Conservation (phyloP, 2,797 vertebrate genomes). For the Crocidura indochinensis region DNA sequence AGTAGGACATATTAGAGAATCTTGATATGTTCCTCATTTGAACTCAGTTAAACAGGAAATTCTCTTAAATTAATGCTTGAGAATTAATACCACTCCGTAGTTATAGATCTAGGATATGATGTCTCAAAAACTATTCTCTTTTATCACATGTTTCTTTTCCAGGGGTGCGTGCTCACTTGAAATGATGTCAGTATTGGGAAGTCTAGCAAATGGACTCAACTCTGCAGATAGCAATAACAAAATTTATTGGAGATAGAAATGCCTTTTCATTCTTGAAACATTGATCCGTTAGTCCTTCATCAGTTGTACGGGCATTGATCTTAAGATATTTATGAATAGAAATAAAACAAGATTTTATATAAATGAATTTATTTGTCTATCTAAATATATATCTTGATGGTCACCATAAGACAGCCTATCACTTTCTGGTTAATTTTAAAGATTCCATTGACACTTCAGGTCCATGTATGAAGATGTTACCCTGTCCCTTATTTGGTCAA, state of each 20-base stretch:
- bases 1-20: background rate
- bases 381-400: background rate
- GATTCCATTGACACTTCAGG: background rate
- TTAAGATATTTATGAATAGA: conserved; percentile 30
- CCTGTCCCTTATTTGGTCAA: background rate
- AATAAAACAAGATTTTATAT: background rate
- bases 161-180: background rate
- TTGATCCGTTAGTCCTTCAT: conserved; percentile 1
- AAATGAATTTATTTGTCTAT: too few relatives aligned
- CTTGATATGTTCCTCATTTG: background rate
- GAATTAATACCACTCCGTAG: background rate
- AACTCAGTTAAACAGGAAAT: background rate
- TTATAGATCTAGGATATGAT: background rate
- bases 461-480: background rate
- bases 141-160: background rate
- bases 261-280: background rate
- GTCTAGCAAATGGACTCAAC: background rate
- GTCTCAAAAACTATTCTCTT: conserved; percentile 19
- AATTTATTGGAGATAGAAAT: background rate
- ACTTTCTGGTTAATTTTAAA: conserved; percentile 33
- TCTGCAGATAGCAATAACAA: background rate
- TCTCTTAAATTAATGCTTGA: conserved; percentile 23
- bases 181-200: too few relatives aligned
- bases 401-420: background rate
- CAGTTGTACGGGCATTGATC: background rate